phyloP scores from a whole-genome alignment of 1,140 invertebrate species.

The Temnothorax nylanderi region DNA sequence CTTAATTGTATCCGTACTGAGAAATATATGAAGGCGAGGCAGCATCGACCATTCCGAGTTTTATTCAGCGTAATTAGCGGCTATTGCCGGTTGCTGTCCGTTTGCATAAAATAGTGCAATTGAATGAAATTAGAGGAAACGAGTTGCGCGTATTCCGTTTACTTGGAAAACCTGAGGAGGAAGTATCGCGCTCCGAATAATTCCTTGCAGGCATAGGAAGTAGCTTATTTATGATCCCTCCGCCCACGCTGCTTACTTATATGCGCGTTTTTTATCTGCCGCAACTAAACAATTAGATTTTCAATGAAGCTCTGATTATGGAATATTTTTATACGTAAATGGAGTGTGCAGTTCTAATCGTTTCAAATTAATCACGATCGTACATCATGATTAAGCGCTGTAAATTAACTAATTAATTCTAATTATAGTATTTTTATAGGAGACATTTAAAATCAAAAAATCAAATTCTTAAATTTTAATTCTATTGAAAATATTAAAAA shows the following conservation, averaged over 20 bases:
- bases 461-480: neutral
- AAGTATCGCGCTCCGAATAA: conserved; percentile 37
- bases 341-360: neutral
- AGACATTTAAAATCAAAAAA: neutral
- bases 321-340: conserved; percentile 31
- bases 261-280: conserved; percentile 12
- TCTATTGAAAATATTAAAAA: neutral
- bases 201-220: conserved; percentile 44
- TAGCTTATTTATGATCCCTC: conserved; percentile 46
- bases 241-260: neutral
- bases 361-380: neutral
- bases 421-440: neutral
- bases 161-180: conserved; percentile 43
- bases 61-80: conserved; percentile 42
- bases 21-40: conserved; percentile 8
- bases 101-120: conserved; percentile 54
- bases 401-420: neutral
- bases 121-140: conserved; percentile 59
- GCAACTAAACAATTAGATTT: conserved; percentile 38
- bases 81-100: conserved; percentile 30
- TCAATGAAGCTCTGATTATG: conserved; percentile 16
- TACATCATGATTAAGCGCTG: neutral
- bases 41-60: neutral
- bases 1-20: neutral
- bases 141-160: conserved; percentile 38